Evolutionary conservation across 92 coral and sea anemone species (phyloP).

Genomic region (Phymanthus crucifer): DNA sequence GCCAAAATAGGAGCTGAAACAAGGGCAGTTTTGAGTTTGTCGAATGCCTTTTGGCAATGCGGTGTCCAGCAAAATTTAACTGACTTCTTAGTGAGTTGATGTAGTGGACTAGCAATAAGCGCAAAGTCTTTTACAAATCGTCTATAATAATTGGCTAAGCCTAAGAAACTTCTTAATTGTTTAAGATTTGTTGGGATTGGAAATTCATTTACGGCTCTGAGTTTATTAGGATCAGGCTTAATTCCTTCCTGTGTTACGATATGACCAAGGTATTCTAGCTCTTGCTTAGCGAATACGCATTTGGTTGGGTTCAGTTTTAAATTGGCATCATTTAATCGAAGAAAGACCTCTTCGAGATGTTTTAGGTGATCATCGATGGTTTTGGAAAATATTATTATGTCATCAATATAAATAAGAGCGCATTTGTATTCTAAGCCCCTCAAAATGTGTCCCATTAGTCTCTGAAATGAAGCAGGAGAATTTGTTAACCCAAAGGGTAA

Average conservation of each 20-base stretch:
- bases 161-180: slow-evolving; percentile 28
- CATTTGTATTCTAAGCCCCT: slow-evolving; percentile 23
- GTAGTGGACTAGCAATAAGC: slow-evolving; percentile 23
- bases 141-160: slow-evolving; percentile 42
- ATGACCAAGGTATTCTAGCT: not conserved
- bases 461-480: slow-evolving; percentile 42
- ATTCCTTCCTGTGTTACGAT: not conserved
- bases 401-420: slow-evolving; percentile 42
- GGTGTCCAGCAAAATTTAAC: slow-evolving; percentile 25
- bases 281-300: not conserved
- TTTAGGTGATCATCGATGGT: slow-evolving; percentile 34
- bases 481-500: slow-evolving; percentile 43
- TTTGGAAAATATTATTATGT: slow-evolving; percentile 34
- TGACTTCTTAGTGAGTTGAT: slow-evolving; percentile 26
- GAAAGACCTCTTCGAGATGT: slow-evolving; percentile 29
- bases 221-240: slow-evolving; percentile 30
- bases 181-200: slow-evolving; percentile 25
- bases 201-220: slow-evolving; percentile 34
- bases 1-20: slow-evolving; percentile 20
- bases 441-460: slow-evolving; percentile 38
- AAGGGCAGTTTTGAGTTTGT: slow-evolving; percentile 23
- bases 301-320: not conserved
- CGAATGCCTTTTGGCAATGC: slow-evolving; percentile 14
- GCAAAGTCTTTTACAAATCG: too few species aligned
- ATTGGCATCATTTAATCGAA: slow-evolving; percentile 1